Conservation (phyloP, 2,113 vertebrate genomes). For the Tapirus terrestris region DNA sequence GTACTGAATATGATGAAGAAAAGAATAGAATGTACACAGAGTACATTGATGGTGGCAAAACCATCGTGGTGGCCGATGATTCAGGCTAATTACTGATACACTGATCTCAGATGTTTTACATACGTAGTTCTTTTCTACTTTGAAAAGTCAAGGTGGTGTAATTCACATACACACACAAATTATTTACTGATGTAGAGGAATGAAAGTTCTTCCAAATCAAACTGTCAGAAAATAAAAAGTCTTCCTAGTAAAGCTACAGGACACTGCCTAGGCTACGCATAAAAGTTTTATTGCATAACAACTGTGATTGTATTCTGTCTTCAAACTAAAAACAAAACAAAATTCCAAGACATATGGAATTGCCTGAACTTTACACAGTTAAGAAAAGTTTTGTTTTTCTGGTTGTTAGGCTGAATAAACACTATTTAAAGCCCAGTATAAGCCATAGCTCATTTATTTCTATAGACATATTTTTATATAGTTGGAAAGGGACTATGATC, state of each 20-base stretch:
- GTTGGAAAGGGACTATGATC: neutral
- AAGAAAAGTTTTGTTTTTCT: neutral
- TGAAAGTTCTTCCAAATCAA: slow-evolving; percentile 4
- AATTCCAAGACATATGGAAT: neutral
- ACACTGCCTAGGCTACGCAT: neutral
- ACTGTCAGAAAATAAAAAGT: neutral
- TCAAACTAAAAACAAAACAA: slow-evolving; percentile 28
- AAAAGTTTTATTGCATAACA: slow-evolving; percentile 36
- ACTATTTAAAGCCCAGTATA: neutral
- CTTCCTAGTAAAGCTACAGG: neutral
- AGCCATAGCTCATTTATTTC: neutral
- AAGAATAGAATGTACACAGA: neutral
- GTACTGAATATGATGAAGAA: neutral
- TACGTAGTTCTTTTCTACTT: neutral
- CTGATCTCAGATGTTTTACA: neutral
- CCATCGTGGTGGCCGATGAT: neutral
- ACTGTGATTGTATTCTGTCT: neutral
- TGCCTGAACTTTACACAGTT: neutral
- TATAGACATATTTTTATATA: neutral
- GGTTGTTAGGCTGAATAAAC: neutral
- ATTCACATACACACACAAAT: neutral
- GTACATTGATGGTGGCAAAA: neutral
- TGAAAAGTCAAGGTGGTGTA: slow-evolving; percentile 35
- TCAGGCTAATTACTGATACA: neutral
- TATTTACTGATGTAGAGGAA: neutral